Percentiles rank a stretch among this genome's conserved stretches.
Evolutionary conservation across 2,888 invertebrate species (phyloP).

Genomic region (Polymixis lichenea): DNA sequence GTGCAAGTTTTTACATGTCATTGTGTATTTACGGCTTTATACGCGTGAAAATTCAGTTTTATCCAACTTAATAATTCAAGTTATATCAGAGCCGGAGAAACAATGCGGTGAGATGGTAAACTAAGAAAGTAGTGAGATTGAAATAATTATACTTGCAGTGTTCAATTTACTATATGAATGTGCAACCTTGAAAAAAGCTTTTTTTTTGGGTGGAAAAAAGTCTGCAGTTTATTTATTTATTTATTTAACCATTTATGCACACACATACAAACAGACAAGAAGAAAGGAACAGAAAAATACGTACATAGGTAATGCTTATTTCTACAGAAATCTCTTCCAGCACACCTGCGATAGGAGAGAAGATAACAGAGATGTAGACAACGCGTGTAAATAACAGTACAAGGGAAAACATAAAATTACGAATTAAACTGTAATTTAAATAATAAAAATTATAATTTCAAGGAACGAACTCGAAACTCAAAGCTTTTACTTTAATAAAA

Average conservation of each 20-base stretch:
- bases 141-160: constrained; percentile 20
- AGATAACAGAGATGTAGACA: too few species aligned
- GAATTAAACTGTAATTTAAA: too few species aligned
- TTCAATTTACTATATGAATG: constrained; percentile 32
- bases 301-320: too few species aligned
- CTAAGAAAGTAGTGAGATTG: constrained; percentile 7
- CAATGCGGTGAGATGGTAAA: constrained; percentile 35
- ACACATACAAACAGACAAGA: too few species aligned
- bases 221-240: not conserved
- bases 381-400: too few species aligned
- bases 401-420: too few species aligned
- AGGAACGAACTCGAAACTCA: too few species aligned
- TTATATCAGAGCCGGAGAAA: constrained; percentile 16
- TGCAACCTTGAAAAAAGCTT: not conserved
- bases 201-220: constrained; percentile 1
- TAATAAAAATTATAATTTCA: constrained; percentile 17
- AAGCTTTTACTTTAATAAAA: too few species aligned
- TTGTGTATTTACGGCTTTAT: not conserved
- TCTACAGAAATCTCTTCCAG: too few species aligned
- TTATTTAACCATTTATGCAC: too few species aligned
- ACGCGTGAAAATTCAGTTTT: constrained; percentile 23
- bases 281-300: too few species aligned
- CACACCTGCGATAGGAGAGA: too few species aligned
- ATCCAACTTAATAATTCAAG: constrained; percentile 26
- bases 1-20: not conserved